These are phyloP conservation scores for Syrista parreyssii DNA, from an alignment of 2,888 invertebrate species.

Conservation along the genomic window DNA sequence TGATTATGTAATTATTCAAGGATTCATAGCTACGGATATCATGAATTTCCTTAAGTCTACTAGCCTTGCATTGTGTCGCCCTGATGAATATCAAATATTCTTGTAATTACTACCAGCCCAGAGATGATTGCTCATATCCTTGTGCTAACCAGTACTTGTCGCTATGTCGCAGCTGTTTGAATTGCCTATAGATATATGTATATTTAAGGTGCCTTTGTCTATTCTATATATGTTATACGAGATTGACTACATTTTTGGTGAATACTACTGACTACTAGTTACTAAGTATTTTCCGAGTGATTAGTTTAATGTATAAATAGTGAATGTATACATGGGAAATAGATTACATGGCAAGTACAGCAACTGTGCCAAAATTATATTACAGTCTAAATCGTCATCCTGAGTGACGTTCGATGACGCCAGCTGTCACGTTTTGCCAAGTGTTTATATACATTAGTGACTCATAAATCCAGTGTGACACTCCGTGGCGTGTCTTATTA, in stretches of 20 bases:
- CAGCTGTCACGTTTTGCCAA: not conserved
- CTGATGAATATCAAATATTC: not conserved
- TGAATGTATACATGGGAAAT: not conserved
- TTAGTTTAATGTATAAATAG: not conserved
- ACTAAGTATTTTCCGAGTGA: not conserved
- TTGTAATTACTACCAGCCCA: not conserved
- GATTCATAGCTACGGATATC: not conserved
- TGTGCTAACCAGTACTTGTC: not conserved
- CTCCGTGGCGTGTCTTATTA: not conserved
- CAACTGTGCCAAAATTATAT: not conserved
- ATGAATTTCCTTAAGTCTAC: not conserved
- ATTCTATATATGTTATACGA: not conserved
- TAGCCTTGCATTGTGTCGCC: accelerated
- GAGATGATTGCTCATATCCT: not conserved
- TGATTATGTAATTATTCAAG: not conserved
- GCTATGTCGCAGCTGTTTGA: not conserved
- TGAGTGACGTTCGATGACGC: not conserved
- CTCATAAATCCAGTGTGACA: not conserved
- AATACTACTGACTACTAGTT: not conserved
- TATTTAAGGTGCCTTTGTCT: not conserved
- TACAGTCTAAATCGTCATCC: not conserved
- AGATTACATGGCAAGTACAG: not conserved
- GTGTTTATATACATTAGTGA: not conserved
- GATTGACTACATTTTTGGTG: not conserved
- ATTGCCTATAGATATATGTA: not conserved